These are phyloP conservation scores for Diceros bicornis DNA, from an alignment of 2,797 vertebrate species.

Conservation along the genomic window DNA sequence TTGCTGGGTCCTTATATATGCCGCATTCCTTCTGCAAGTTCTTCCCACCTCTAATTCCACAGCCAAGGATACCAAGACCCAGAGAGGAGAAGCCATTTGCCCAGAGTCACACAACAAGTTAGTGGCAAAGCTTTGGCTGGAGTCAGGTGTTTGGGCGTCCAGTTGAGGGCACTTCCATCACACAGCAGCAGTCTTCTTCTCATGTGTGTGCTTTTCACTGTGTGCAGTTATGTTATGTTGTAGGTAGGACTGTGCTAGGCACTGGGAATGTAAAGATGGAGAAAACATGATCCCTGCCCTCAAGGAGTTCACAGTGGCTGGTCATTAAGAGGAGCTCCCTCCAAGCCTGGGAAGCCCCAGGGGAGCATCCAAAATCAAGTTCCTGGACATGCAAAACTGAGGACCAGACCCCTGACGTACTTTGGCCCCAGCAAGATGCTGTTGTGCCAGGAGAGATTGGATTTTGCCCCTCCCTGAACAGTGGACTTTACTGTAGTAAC, in stretches of 20 bases:
- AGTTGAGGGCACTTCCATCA: not conserved
- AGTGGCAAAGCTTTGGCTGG: not conserved
- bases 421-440: not conserved
- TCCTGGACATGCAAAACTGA: not conserved
- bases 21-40: not conserved
- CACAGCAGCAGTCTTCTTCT: too few relatives aligned
- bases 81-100: not conserved
- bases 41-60: not conserved
- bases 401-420: not conserved
- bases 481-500: not conserved
- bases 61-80: not conserved
- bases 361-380: not conserved
- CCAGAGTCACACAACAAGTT: not conserved
- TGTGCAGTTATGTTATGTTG: accelerated
- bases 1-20: not conserved
- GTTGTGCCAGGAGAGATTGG: not conserved
- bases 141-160: not conserved
- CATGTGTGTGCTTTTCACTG: not conserved
- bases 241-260: not conserved
- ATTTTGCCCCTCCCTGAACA: not conserved
- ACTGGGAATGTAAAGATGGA: not conserved
- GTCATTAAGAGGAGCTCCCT: not conserved
- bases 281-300: not conserved
- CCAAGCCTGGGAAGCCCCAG: not conserved
- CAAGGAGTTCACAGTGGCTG: not conserved